Percentiles rank a stretch among this genome's conserved stretches.
Conservation (phyloP, 2,888 invertebrate species). For the Danaus chrysippus region DNA sequence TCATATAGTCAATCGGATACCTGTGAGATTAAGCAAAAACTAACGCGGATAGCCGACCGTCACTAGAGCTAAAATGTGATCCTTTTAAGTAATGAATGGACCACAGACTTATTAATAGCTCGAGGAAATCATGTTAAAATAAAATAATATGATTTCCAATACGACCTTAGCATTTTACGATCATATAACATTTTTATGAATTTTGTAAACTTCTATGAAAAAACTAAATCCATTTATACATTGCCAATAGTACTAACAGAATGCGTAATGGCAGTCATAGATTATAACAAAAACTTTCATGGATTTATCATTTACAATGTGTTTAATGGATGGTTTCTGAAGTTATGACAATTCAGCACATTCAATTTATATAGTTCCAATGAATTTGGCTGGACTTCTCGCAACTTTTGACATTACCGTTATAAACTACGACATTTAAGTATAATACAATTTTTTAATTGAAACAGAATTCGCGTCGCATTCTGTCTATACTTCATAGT, state of each 20-base stretch:
- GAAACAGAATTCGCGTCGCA: no score
- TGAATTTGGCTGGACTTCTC: conserved; percentile 23
- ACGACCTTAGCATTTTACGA: no score
- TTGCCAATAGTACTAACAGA: background rate
- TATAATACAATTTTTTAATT: no score
- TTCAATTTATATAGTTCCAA: conserved; percentile 19
- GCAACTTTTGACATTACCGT: conserved; percentile 22
- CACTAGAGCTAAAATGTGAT: conserved; percentile 68
- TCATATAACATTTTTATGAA: no score
- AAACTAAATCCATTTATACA: background rate
- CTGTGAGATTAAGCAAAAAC: conserved; percentile 55
- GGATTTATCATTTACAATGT: conserved; percentile 2
- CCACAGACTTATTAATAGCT: conserved; percentile 42
- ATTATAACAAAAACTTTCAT: conserved; percentile 3
- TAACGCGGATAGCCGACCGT: conserved; percentile 47
- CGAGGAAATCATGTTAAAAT: conserved; percentile 27
- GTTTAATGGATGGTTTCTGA: conserved; percentile 6
- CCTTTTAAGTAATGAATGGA: conserved; percentile 75
- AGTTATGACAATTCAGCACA: conserved; percentile 6
- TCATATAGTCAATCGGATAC: conserved; percentile 52
- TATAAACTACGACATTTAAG: conserved; percentile 6
- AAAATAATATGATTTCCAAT: background rate
- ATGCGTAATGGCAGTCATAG: background rate
- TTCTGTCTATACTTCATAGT: no score
- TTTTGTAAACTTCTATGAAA: background rate